Base-by-base conservation (phyloP, 2,888 invertebrate species). In the Troides helena region DNA sequence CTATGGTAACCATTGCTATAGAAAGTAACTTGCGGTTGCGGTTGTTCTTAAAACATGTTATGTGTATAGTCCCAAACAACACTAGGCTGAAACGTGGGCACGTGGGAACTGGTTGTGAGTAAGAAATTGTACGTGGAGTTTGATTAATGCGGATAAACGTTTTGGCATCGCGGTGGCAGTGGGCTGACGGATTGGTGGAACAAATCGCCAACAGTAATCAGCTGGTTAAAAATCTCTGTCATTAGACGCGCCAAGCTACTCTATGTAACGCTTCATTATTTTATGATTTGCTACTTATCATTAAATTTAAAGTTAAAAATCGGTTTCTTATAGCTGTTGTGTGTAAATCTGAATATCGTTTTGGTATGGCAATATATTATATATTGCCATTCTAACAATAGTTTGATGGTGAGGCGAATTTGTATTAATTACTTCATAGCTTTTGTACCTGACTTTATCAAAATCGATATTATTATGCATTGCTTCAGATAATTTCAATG, bases 111-210 rank as follows among this genome's bases (percentile, higher is more conserved):
- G 62, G 69, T 10, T 64, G 63, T 46, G 65, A 46, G 65, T 70
- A 65, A 70, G 66, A 62, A 62, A 70, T 70, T 70, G 62, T 66
- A 62, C 39, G 66, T 39, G 39, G 58, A 62, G 50, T 62, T 62
- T 70, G 69, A 70, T 70, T 70, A 70, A 70, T 70, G 69, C 62
- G 62, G 30, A 70, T 70, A 70, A 70, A 66, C 69, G 65, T 70
- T 70, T 70, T 70, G 69, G 69, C 69, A 66, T 70, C 66, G 66
- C 62, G 65, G 62, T 66, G 69, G 62, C 64, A 56, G 65, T 30
- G 62, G 50, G 50, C 69, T 70, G 69, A 70, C 69, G 46, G 69
- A 70, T 66, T 62, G 69, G 62, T 62, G 69, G 65, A 70, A 70
- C 69, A 62, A 70, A 70, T 66, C 59, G 50, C 62, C 58, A 62